phyloP scores from a whole-genome alignment of 2,113 vertebrate genomes.

The Sinosuthora webbiana region DNA sequence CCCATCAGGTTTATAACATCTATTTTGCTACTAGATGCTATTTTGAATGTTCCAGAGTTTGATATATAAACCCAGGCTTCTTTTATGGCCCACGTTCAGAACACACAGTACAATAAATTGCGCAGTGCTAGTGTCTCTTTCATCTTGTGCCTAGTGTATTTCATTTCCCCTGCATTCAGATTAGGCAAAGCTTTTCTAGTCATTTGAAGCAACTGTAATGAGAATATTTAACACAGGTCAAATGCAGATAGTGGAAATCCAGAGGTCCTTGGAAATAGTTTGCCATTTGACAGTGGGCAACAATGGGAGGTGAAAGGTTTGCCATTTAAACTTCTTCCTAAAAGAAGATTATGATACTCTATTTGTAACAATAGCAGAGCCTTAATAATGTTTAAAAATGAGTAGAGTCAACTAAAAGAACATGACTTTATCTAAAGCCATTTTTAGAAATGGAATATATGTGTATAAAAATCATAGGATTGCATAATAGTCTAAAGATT shows the following conservation, averaged over 20 bases:
- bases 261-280: slow-evolving; percentile 57
- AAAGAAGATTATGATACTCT: neutral
- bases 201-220: slow-evolving; percentile 76
- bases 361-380: slow-evolving; percentile 38
- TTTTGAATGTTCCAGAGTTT: slow-evolving; percentile 45
- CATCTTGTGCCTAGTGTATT: slow-evolving; percentile 61
- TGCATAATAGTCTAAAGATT: neutral
- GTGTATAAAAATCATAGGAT: neutral
- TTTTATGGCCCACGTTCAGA: slow-evolving; percentile 51
- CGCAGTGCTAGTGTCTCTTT: slow-evolving; percentile 50
- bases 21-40: slow-evolving; percentile 38
- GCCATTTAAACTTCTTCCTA: neutral
- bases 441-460: neutral
- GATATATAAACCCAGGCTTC: slow-evolving; percentile 53
- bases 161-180: slow-evolving; percentile 71
- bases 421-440: neutral
- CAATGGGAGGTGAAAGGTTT: slow-evolving; percentile 18
- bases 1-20: slow-evolving; percentile 36
- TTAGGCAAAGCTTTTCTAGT: slow-evolving; percentile 78
- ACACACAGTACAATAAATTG: slow-evolving; percentile 45
- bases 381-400: neutral
- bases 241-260: slow-evolving; percentile 65
- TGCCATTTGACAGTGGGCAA: slow-evolving; percentile 26
- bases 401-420: neutral
- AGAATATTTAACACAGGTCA: slow-evolving; percentile 81